These are phyloP conservation scores for Enhydra lutris DNA, from an alignment of 2,113 vertebrate genomes.

Conservation along the genomic window DNA sequence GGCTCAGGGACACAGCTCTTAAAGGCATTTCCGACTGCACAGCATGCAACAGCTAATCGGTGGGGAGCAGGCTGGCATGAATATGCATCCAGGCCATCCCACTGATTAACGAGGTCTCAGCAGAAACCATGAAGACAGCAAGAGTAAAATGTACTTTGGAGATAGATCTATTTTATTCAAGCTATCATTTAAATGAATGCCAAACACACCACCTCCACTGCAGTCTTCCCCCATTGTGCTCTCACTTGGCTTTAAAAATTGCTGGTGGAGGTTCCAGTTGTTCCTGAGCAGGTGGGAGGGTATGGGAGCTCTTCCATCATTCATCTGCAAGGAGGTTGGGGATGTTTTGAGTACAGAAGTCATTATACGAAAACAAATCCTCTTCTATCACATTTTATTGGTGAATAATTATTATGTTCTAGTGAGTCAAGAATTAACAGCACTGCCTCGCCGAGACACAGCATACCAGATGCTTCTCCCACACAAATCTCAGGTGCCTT, in stretches of 20 bases:
- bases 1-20: neutral
- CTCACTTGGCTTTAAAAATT: constrained; percentile 38
- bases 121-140: neutral
- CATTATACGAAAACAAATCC: constrained; percentile 44
- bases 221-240: neutral
- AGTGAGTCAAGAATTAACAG: neutral
- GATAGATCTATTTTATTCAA: constrained; percentile 25
- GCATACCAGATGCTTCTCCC: neutral
- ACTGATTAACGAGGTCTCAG: neutral
- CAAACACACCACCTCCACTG: constrained; percentile 56
- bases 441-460: neutral
- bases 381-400: constrained; percentile 47
- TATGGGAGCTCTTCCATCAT: neutral
- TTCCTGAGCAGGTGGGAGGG: constrained; percentile 41
- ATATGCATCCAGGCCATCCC: neutral
- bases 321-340: neutral
- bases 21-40: neutral
- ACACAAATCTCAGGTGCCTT: neutral
- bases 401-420: constrained; percentile 56
- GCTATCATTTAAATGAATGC: constrained; percentile 47
- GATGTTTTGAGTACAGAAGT: constrained; percentile 56
- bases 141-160: neutral
- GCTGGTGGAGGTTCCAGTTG: neutral
- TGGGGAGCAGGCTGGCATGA: neutral
- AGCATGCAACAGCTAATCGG: neutral